A percentile compares a stretch with the other conserved stretches of the same genome.
These are phyloP conservation scores for Sciurus vulgaris DNA, from an alignment of 2,797 vertebrate species.

Conservation along the genomic window DNA sequence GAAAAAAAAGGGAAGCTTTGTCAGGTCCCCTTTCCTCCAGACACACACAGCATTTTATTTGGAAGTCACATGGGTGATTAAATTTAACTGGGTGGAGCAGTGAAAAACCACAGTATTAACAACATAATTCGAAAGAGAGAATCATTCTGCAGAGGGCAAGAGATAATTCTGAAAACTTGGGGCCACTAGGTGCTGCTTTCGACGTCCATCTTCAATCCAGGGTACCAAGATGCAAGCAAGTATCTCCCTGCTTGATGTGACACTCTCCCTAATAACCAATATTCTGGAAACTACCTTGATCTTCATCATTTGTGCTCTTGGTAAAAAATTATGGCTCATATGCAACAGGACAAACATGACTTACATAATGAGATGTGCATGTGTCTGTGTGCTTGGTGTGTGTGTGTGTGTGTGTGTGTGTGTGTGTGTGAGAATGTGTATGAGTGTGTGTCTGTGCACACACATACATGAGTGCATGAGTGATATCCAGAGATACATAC, in stretches of 20 bases:
- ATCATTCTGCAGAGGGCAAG: conserved; percentile 52
- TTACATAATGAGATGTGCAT: not conserved
- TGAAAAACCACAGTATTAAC: conserved; percentile 80
- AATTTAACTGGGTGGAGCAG: conserved; percentile 75
- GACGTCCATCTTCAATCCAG: not conserved
- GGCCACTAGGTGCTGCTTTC: conserved; percentile 18
- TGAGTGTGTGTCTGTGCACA: not conserved
- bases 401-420: too few relatives aligned
- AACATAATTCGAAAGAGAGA: conserved; percentile 72
- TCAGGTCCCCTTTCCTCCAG: conserved; percentile 62
- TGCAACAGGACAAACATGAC: not conserved
- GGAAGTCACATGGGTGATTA: conserved; percentile 77
- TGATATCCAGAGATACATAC: not conserved
- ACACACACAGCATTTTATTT: conserved; percentile 76
- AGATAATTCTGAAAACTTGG: conserved; percentile 61
- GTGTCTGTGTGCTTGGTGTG: not conserved
- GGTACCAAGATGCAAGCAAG: not conserved
- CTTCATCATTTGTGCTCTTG: not conserved
- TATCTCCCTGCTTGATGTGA: not conserved
- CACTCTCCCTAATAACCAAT: not conserved
- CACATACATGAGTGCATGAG: not conserved
- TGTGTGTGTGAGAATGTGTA: too few relatives aligned
- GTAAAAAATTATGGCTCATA: not conserved
- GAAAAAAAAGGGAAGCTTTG: conserved; percentile 45
- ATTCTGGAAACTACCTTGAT: not conserved